Base-by-base conservation (phyloP, 64 coral and sea anemone genomes). In the Platygyra sinensis region DNA sequence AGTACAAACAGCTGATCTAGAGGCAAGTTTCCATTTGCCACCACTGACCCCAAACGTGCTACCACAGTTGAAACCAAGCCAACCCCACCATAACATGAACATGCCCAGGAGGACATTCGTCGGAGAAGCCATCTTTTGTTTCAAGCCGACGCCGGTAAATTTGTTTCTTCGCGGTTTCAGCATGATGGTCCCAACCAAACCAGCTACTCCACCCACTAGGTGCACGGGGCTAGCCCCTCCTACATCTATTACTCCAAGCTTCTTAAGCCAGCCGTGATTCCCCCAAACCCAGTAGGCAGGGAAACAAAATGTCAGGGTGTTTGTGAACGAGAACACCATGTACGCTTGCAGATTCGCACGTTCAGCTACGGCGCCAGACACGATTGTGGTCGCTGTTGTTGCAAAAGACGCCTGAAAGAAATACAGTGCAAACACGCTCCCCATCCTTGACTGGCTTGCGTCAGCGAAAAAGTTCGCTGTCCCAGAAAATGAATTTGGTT, bases 81-180 rank as follows among this genome's bases (percentile, higher is more conserved):
- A 96, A 0, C 94, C 94, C 94, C 94, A 96, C 94, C 94, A 96
- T 0, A 96, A 14, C 90, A 96, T 96, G 81, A 96, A 96, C 2
- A 86, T 74, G 13, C 94, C 94, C 28, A 96, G 90, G 13, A 96
- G 24, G 9, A 91, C 90, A 30, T 91, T 96, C 10, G 94, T 82
- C 8, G 94, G 94, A n/a, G 86, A 92, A 1, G 90, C 90, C 31
- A 67, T 85, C 19, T 36, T 38, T 20, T 30, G 64, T 42, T 11
- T 49, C 20, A 67, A 28, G 29, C 67, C 88, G 24, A 20, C 6
- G 55, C 39, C 65, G 2, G 69, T 54, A 14, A 80, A 81, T 82
- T 78, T 76, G 39, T 91, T 91, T 4, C 78, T 83, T 52, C 94
- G 73, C 0, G 94, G 94, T 83, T 86, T 92, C 19, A 96, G 73